Evolutionary conservation across 37 sponge, comb jelly and placozoan genomes (phyloP), one percentile per base, ranked within the genome.

Genomic region (Amphimedon queenslandica): DNA sequence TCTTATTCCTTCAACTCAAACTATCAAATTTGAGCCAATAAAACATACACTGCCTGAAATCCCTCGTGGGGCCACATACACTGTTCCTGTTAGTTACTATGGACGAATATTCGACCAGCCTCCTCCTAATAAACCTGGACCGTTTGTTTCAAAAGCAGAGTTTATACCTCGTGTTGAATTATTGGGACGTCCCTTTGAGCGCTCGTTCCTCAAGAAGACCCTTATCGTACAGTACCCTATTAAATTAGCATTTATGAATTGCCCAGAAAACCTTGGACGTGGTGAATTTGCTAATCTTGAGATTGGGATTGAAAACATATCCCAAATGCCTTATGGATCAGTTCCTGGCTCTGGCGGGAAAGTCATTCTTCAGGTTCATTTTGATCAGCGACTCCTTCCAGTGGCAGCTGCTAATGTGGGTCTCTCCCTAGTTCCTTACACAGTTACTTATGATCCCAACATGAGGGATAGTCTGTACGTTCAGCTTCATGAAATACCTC

Each of bases 61-160:
- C 11, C 36, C 29, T 21, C 64, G 82, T 8, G 73, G 80, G 0
- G 63, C 66, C 11, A 63, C 58, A 2, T 75, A 78, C 43, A 30
- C 42, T 16, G 78, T 93, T 20, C 89, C 89, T 3, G 60, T 57
- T 1, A 69, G 66, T 43, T 81, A 81, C 41, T 33, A 43, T 66
- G 93, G 93, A 51, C 57, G 93, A 27, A 88, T 93, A 57, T 78
- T 85, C 31, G 89, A 93, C 47, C 57, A 71, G 35, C 79, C 83
- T 28, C 69, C 93, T 38, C 89, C 89, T 20, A 93, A 93, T 39
- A 33, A 31, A 2, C 89, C 86, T 18, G 89, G 89, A 0, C 89
- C 93, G 5, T 74, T 93, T 42, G 35, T 34, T 0, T 57, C 55
- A 29, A 31, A 61, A 31, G 89, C 86, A 33, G 47, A 73, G 24